These are phyloP conservation scores for Sylvia atricapilla DNA, from an alignment of 2,113 vertebrate genomes.

Conservation along the genomic window DNA sequence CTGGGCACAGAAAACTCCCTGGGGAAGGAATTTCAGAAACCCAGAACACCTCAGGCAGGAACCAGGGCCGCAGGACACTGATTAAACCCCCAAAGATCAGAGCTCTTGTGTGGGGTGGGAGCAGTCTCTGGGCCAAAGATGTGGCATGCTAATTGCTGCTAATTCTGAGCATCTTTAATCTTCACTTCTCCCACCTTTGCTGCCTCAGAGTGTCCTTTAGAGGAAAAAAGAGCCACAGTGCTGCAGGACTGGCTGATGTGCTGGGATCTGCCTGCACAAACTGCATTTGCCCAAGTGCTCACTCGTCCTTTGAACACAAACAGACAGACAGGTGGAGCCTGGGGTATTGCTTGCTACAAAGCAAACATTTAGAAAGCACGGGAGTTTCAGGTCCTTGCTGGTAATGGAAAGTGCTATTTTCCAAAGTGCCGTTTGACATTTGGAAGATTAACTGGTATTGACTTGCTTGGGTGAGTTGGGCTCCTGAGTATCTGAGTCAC, in stretches of 20 bases:
- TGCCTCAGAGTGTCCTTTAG: neutral
- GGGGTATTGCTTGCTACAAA: neutral
- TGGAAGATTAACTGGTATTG: constrained; percentile 49
- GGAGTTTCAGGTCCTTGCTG: neutral
- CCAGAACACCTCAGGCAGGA: too few relatives aligned
- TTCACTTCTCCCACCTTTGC: neutral
- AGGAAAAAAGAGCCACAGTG: neutral
- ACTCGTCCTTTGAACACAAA: neutral
- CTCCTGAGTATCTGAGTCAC: constrained; percentile 47
- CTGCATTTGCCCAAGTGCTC: neutral
- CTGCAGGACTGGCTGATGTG: neutral
- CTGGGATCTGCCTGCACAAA: neutral
- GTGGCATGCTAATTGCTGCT: neutral
- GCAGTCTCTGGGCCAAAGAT: neutral
- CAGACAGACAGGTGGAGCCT: neutral
- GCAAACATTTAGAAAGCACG: constrained; percentile 28
- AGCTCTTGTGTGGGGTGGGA: neutral
- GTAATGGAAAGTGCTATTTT: constrained; percentile 48
- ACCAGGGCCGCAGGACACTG: neutral
- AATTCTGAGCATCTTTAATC: neutral
- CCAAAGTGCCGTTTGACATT: constrained; percentile 50
- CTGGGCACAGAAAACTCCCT: too few relatives aligned
- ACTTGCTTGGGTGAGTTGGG: constrained; percentile 43
- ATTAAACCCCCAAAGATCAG: neutral
- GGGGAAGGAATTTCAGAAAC: too few relatives aligned